phyloP scores from a whole-genome alignment of 1,140 invertebrate species.

The Neomicropteryx cornuta region DNA sequence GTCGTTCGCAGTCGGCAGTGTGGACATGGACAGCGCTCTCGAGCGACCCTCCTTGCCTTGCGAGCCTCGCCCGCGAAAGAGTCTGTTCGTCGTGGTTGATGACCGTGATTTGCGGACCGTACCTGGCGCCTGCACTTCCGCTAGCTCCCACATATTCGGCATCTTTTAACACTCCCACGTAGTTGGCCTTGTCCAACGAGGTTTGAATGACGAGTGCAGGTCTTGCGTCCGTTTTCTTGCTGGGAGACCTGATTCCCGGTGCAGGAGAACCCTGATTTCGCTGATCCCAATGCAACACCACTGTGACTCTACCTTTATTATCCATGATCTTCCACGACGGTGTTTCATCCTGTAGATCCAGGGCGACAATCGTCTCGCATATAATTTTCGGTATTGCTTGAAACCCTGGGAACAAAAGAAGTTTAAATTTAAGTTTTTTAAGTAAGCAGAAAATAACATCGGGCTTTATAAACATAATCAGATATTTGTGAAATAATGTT shows the following conservation, averaged over 20 bases:
- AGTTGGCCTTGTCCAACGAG: conserved; percentile 58
- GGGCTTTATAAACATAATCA: not conserved
- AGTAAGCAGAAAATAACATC: not conserved
- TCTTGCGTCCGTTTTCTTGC: conserved; percentile 45
- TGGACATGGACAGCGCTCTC: conserved; percentile 69
- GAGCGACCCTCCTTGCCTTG: conserved; percentile 60
- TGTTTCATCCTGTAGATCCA: conserved; percentile 88
- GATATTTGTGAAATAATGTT: too few relatives aligned
- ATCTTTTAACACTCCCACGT: too few relatives aligned
- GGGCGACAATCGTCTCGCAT: conserved; percentile 87
- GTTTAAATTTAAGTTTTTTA: too few relatives aligned
- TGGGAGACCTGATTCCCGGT: conserved; percentile 48
- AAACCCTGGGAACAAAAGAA: conserved; percentile 60
- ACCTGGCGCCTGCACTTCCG: conserved; percentile 38
- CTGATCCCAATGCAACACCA: conserved; percentile 89
- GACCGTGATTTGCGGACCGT: conserved; percentile 77
- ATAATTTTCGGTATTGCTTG: conserved; percentile 92
- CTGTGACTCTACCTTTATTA: conserved; percentile 87
- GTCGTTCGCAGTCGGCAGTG: conserved; percentile 71
- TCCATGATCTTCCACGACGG: conserved; percentile 96
- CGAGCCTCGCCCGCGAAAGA: conserved; percentile 39
- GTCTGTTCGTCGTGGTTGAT: conserved; percentile 74
- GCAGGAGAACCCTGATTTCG: conserved; percentile 48
- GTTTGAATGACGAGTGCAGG: conserved; percentile 66
- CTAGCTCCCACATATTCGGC: too few relatives aligned